Base-by-base conservation (phyloP, 1,140 invertebrate genomes). In the Leptinotarsa defecta region DNA sequence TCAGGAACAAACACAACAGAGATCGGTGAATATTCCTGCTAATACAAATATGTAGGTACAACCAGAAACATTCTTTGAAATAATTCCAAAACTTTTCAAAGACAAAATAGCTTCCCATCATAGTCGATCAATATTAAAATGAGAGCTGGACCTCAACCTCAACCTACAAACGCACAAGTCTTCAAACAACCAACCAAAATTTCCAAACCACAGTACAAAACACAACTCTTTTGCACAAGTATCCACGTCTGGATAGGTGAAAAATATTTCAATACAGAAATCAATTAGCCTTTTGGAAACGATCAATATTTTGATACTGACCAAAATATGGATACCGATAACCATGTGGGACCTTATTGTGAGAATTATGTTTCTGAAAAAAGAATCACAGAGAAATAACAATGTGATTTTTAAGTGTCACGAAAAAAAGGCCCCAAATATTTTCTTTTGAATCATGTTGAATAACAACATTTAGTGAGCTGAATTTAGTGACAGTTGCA, bases 141-240 rank as follows among this genome's bases (percentile, higher is more conserved):
- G n/a, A 57, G 13, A 1, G 4, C 13, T 5, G n/a, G 49, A 57
- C 49, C 49, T 57, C 49, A 52, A 57, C 24, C 27, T 17, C 67
- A 75, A 71, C 15, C 3, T n/a, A 69, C 22, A 20, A 63, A 75
- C 48, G 5, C 64, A 17, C 64, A 74, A 68, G 20, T 52, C 20
- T 74, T 68, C 11, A 61, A 52, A 48, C 22, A 74, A 27, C 61
- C 4, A 43, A 27, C 8, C 13, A 22, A 43, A 27, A 75, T 71
- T 48, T 69, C 62, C 49, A 62, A 67, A 27, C 8, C 22, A 13
- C 13, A 2, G 20, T 52, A 67, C 3, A 22, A 3, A 15, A 13
- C 49, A 13, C 13, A 74, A 22, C n/a, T 24, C 24, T 24, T 24
- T 24, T 24, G 0, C 24, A 24, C 24, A 24, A 24, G 3, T 5